phyloP scores from a whole-genome alignment of 2,797 vertebrate species.

The Galago senegalensis region DNA sequence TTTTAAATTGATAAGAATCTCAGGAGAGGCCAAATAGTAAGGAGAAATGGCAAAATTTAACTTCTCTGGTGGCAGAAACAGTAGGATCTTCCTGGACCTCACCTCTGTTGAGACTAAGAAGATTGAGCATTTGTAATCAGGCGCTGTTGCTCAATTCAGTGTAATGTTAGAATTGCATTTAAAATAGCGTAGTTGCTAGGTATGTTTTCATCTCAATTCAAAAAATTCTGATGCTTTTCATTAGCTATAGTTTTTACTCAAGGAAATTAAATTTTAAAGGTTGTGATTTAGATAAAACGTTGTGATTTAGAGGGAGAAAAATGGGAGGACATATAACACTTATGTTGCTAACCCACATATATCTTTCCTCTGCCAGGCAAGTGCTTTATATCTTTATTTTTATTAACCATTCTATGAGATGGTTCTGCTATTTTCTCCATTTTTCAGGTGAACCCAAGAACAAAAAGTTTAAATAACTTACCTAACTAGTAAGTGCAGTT shows the following conservation, averaged over 20 bases:
- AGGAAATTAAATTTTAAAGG: background rate
- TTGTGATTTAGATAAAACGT: background rate
- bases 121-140: background rate
- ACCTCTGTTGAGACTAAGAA: background rate
- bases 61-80: background rate
- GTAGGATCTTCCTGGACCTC: background rate
- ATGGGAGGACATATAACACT: background rate
- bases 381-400: background rate
- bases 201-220: background rate
- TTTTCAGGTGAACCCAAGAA: background rate
- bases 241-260: background rate
- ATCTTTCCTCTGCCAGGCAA: background rate
- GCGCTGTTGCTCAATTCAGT: background rate
- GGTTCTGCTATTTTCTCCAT: background rate
- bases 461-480: conserved; percentile 4
- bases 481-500: background rate
- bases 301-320: background rate
- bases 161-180: background rate
- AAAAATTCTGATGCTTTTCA: background rate
- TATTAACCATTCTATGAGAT: background rate
- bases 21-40: background rate
- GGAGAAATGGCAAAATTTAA: background rate
- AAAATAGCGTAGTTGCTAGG: background rate
- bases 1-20: background rate
- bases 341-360: background rate